Conservation (phyloP, 2,888 invertebrate species). For the Neuroscelio doddi region DNA sequence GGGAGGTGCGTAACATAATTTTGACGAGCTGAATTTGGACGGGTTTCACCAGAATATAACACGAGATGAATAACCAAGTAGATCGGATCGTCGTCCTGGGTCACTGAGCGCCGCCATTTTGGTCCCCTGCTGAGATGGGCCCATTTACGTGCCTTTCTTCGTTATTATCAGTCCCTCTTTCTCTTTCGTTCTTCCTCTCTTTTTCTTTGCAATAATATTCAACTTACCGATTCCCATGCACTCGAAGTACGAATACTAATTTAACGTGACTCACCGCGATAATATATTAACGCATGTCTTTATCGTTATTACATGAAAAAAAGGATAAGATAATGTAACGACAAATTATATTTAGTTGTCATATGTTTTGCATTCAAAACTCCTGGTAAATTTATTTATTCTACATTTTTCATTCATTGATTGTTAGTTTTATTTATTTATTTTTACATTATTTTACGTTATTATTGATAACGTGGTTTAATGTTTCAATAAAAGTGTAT, state of each 20-base stretch:
- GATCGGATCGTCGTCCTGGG: conserved; percentile 54
- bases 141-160: conserved; percentile 49
- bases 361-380: too few species aligned
- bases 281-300: conserved; percentile 24
- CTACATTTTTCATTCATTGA: too few species aligned
- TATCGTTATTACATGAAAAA: conserved; percentile 22
- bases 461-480: too few species aligned
- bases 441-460: too few species aligned
- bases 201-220: conserved; percentile 28
- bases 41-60: conserved; percentile 55
- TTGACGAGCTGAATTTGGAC: conserved; percentile 57
- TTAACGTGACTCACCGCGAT: conserved; percentile 25
- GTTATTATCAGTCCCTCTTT: conserved; percentile 47
- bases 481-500: too few species aligned
- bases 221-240: conserved; percentile 30
- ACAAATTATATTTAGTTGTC: too few species aligned
- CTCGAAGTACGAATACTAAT: conserved; percentile 26
- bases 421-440: too few species aligned
- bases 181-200: conserved; percentile 27
- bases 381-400: too few species aligned
- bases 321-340: too few species aligned
- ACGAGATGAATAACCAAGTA: conserved; percentile 61
- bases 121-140: conserved; percentile 46
- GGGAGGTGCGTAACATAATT: conserved; percentile 52
- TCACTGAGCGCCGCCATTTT: conserved; percentile 44